A percentile compares a stretch with the other conserved stretches of the same genome.
Conservation (phyloP, 2,797 vertebrate genomes). For the Poeciliopsis paucimaculata region DNA sequence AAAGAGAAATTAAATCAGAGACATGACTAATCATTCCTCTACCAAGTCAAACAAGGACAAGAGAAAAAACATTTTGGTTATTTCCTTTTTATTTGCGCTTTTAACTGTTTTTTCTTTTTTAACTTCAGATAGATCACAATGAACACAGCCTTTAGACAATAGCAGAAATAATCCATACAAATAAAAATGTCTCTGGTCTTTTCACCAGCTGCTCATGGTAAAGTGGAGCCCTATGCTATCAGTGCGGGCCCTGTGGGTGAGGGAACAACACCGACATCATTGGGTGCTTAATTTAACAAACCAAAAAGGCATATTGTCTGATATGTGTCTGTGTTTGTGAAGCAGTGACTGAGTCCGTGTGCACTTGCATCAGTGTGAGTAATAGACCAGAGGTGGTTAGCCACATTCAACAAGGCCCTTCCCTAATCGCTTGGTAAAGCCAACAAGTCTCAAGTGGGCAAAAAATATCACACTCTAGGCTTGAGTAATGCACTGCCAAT, state of each 20-base stretch:
- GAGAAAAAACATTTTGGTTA: conserved; percentile 86
- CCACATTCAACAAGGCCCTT: conserved; percentile 79
- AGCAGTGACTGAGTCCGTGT: conserved; percentile 62
- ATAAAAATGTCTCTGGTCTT: conserved; percentile 85
- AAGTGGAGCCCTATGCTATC: conserved; percentile 81
- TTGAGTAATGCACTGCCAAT: conserved; percentile 84
- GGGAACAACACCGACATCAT: conserved; percentile 79
- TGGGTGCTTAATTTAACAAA: conserved; percentile 78
- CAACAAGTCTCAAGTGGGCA: conserved; percentile 83
- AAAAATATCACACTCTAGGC: conserved; percentile 75
- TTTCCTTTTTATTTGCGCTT: conserved; percentile 89
- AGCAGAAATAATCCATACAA: conserved; percentile 91
- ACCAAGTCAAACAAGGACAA: conserved; percentile 84
- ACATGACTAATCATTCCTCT: conserved; percentile 62
- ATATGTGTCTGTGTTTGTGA: conserved; percentile 48
- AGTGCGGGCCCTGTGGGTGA: conserved; percentile 56
- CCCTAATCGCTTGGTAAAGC: conserved; percentile 69
- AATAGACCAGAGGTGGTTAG: conserved; percentile 66
- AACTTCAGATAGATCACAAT: conserved; percentile 93
- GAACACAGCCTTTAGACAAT: conserved; percentile 95
- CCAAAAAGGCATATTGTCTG: conserved; percentile 76
- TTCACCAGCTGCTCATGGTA: conserved; percentile 85
- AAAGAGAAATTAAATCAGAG: conserved; percentile 48
- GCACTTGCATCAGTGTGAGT: conserved; percentile 64
- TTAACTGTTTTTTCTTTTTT: conserved; percentile 88